Conservation (phyloP, 1,140 invertebrate species). For the Eurytemora carolleeae region DNA sequence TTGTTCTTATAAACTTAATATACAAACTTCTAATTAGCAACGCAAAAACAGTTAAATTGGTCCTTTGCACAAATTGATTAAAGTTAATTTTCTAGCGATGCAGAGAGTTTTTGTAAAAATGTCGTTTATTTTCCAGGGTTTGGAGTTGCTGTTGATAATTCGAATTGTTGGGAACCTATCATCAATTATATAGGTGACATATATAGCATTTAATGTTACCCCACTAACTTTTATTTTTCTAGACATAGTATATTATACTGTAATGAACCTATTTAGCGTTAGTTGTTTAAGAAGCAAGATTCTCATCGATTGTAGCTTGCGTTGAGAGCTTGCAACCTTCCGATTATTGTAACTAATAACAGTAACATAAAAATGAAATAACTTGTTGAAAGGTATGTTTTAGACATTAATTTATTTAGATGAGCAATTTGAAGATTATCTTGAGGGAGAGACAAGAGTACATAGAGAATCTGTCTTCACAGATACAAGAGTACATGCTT, state of each 20-base stretch:
- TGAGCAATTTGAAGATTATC: constrained; percentile 67
- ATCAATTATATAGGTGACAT: constrained; percentile 50
- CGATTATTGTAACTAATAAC: background rate
- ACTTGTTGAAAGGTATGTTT: no score
- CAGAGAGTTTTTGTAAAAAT: background rate
- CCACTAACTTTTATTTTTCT: no score
- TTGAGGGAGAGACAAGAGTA: constrained; percentile 73
- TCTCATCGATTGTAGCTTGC: background rate
- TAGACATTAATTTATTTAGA: no score
- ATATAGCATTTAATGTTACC: no score
- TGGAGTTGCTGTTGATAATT: constrained; percentile 43
- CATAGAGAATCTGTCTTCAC: constrained; percentile 46
- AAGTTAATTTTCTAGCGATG: no score
- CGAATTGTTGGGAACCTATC: constrained; percentile 31
- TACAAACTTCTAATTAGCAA: background rate
- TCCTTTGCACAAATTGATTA: no score
- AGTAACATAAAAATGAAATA: constrained; percentile 1
- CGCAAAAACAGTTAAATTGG: background rate
- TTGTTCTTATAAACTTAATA: background rate
- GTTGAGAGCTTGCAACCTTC: no score
- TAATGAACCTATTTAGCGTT: no score
- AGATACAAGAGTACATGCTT: constrained; percentile 89
- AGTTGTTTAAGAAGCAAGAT: background rate
- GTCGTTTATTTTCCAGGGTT: constrained; percentile 25
- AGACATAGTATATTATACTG: no score